phyloP scores from a whole-genome alignment of 1,140 invertebrate species.

The Delia radicum region DNA sequence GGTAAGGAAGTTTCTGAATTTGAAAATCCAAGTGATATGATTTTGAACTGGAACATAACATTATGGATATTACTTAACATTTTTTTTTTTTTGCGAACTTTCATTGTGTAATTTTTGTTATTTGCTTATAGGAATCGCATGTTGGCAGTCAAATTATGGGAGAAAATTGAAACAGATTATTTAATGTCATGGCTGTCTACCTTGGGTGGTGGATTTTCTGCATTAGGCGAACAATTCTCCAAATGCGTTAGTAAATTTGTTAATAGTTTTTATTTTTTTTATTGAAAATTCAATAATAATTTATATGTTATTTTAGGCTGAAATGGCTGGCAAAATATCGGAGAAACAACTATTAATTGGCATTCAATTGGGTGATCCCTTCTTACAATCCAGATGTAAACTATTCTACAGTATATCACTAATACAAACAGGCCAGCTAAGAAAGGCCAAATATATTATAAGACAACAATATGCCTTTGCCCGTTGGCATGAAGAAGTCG shows the following conservation, averaged over 20 bases:
- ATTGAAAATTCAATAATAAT: too few species aligned
- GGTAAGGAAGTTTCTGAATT: slow-evolving; percentile 56
- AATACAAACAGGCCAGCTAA: slow-evolving; percentile 74
- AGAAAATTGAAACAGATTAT: slow-evolving; percentile 77
- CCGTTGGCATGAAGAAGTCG: slow-evolving; percentile 52
- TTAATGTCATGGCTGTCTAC: slow-evolving; percentile 94
- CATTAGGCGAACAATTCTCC: slow-evolving; percentile 81
- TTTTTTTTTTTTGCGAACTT: neutral
- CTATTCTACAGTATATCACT: slow-evolving; percentile 85
- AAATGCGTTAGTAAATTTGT: slow-evolving; percentile 77
- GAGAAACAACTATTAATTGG: slow-evolving; percentile 78
- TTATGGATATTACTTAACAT: neutral
- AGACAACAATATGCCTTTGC: slow-evolving; percentile 65
- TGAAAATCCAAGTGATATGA: too few species aligned
- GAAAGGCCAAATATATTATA: slow-evolving; percentile 67
- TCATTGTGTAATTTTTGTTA: neutral
- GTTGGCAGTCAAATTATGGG: slow-evolving; percentile 58
- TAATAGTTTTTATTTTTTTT: neutral
- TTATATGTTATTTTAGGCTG: slow-evolving; percentile 72
- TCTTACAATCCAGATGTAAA: slow-evolving; percentile 74
- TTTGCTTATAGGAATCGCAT: slow-evolving; percentile 50
- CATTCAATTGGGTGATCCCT: slow-evolving; percentile 75
- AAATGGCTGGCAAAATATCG: slow-evolving; percentile 85
- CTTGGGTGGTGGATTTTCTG: slow-evolving; percentile 90
- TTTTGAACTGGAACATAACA: neutral